Percentiles rank a stretch among this genome's conserved stretches.
phyloP scores from a whole-genome alignment of 2,888 invertebrate genomes.

The Apeira syringaria region DNA sequence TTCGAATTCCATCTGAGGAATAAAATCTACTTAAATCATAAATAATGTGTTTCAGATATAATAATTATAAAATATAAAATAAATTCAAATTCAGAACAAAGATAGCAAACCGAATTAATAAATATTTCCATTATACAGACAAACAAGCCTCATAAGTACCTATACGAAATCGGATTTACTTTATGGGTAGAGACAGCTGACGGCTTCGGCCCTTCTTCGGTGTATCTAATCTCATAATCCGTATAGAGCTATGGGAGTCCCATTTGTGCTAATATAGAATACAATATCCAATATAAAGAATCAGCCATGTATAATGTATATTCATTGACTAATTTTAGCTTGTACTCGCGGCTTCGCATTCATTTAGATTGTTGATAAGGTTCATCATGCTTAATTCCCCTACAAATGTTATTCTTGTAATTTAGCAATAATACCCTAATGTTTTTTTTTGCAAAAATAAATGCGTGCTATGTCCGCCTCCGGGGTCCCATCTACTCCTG shows the following conservation, averaged over 20 bases:
- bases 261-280: neutral
- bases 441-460: too few relatives aligned
- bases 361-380: too few relatives aligned
- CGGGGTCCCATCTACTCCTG: too few relatives aligned
- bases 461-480: too few relatives aligned
- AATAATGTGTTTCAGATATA: too few relatives aligned
- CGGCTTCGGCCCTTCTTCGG: constrained; percentile 34
- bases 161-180: constrained; percentile 6
- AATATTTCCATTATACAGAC: neutral
- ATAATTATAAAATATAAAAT: too few relatives aligned
- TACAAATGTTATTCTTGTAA: too few relatives aligned
- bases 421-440: too few relatives aligned
- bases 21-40: too few relatives aligned
- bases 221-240: constrained; percentile 45
- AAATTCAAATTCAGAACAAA: neutral
- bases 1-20: too few relatives aligned
- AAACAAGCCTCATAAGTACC: neutral
- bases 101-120: neutral
- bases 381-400: too few relatives aligned
- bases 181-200: constrained; percentile 29
- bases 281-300: constrained; percentile 1
- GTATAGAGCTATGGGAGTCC: neutral
- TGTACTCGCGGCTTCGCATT: too few relatives aligned
- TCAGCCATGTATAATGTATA: constrained; percentile 1
- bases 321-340: constrained; percentile 1